A percentile compares a stretch with the other conserved stretches of the same genome.
Conservation (phyloP, 2,113 vertebrate species). For the Peromyscus polionotus region DNA sequence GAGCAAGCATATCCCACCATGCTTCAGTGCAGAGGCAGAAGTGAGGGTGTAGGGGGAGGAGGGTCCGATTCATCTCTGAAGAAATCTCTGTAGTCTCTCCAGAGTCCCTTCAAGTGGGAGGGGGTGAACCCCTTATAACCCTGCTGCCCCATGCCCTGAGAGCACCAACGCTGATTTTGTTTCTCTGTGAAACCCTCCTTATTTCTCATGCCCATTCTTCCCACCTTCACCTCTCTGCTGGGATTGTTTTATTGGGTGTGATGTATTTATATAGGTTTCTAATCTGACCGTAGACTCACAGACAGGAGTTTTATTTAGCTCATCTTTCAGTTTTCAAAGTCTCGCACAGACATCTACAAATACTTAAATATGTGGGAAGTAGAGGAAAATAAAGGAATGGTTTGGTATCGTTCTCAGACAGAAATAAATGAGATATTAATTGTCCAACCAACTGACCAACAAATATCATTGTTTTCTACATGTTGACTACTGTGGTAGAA, state of each 20-base stretch:
- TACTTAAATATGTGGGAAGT: constrained; percentile 5
- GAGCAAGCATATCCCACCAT: background rate
- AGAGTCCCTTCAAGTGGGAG: background rate
- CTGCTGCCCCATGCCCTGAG: background rate
- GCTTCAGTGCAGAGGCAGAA: background rate
- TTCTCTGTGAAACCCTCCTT: background rate
- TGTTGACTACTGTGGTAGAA: background rate
- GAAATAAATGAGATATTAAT: constrained; percentile 27
- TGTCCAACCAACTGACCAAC: background rate
- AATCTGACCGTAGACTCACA: background rate
- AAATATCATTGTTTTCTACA: background rate
- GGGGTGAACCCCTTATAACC: too few relatives aligned
- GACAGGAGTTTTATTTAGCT: constrained; percentile 1
- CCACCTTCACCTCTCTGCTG: background rate
- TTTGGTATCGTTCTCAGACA: background rate
- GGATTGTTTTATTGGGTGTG: background rate
- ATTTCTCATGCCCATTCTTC: background rate
- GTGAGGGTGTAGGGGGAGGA: background rate
- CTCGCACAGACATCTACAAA: background rate
- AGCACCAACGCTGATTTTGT: background rate
- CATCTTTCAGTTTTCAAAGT: constrained; percentile 36
- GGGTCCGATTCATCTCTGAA: background rate
- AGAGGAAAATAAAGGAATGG: background rate
- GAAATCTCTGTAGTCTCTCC: background rate
- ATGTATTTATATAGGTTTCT: background rate